Evolutionary conservation across 2,888 invertebrate genomes (phyloP).

Genomic region (Drosophila suboccidentalis): DNA sequence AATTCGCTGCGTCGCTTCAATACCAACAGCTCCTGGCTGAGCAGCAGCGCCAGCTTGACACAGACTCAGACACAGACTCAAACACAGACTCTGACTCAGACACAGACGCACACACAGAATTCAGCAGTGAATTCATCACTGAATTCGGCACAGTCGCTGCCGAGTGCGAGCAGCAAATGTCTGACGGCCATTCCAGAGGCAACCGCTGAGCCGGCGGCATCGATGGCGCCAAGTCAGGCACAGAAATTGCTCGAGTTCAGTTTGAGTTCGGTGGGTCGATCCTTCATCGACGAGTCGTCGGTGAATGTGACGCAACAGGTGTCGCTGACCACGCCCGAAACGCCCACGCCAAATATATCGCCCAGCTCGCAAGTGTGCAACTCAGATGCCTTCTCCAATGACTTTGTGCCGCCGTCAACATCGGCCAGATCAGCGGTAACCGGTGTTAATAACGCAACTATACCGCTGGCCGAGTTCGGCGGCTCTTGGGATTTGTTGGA

Average conservation of each 20-base stretch:
- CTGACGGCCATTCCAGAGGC: constrained; percentile 85
- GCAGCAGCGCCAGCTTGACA: constrained; percentile 81
- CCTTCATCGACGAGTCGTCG: constrained; percentile 84
- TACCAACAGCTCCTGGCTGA: constrained; percentile 78
- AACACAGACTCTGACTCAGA: constrained; percentile 8
- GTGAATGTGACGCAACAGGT: constrained; percentile 65
- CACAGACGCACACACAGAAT: neutral
- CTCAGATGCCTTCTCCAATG: constrained; percentile 89
- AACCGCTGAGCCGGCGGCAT: constrained; percentile 56
- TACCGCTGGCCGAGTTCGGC: constrained; percentile 85
- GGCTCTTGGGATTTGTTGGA: constrained; percentile 89
- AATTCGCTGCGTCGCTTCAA: constrained; percentile 61
- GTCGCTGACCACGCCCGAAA: constrained; percentile 88
- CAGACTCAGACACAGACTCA: constrained; percentile 30
- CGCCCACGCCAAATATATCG: constrained; percentile 89
- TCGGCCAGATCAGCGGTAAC: constrained; percentile 12
- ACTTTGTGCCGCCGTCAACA: constrained; percentile 86
- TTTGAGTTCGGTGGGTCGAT: constrained; percentile 85
- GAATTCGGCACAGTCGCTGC: constrained; percentile 66
- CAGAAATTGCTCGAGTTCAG: constrained; percentile 84
- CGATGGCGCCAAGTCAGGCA: constrained; percentile 40
- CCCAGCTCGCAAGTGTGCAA: constrained; percentile 85
- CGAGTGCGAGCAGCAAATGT: constrained; percentile 83
- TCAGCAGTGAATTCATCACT: constrained; percentile 41
- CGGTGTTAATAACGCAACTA: constrained; percentile 28